Base-by-base conservation (phyloP, 2,888 invertebrate genomes). In the Stenodera caucasica region DNA sequence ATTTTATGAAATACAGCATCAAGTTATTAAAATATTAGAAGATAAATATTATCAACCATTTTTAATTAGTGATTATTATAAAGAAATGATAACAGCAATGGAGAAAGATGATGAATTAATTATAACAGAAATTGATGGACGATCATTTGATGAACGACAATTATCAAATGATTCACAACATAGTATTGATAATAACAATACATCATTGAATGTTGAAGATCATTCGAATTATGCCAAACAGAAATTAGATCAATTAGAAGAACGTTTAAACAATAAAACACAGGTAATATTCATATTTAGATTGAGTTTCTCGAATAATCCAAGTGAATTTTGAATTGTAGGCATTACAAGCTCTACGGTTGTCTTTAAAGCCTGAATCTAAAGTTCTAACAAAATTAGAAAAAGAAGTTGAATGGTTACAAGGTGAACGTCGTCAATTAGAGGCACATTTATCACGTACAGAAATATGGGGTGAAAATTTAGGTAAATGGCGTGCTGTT, bases 1-100 rank as follows among this genome's bases (percentile, higher is more conserved):
- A 29, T 94, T 95, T 80, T 92, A 90, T 74, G 91, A 93, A 78
- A 91, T 94, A 18, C 94, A 95, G 79, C 87, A 89, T 18, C 87
- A 87, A 63, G 90, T 95, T 8, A 85, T 91, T 11, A 88, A 89
- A 72, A 88, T 89, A 0, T 83, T 96, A 61, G 92, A 94, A 77
- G 91, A 93, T 67, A 91, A 94, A 78, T 92, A 94, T 79, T 96
- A 94, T 79, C 90, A 92, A 55, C 89, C 94, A 1, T 96, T 96
- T 78, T 84, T 96, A 57, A 86, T 94, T 60, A 94, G 94, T 75
- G 91, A 93, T 66, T 88, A 91, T 71, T 95, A 94, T 77, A 89
- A 88, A 67, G 87, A 88, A 60, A 85, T 91, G 81, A 80, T 89
- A 26, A 84, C 84, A 49, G 88, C 89, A 55, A 82, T 90, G 45